Conservation (phyloP, 1,140 invertebrate species). For the Acromyrmex charruanus region DNA sequence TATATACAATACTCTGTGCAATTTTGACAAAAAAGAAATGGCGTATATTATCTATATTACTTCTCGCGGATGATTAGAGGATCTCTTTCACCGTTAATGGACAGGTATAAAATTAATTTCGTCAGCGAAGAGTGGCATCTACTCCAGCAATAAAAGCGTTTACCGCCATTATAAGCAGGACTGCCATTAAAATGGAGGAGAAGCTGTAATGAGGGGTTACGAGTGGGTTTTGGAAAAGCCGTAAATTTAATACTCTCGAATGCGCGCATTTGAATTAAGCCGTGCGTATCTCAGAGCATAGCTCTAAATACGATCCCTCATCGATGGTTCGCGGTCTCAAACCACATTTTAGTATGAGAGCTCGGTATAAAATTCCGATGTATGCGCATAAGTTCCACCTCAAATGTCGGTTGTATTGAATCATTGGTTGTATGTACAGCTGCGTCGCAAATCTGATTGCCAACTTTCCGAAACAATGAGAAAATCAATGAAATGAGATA, state of each 20-base stretch:
- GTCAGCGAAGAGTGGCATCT: constrained; percentile 13
- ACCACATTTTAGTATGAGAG: constrained; percentile 24
- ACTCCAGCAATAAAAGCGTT: constrained; percentile 68
- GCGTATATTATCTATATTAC: neutral
- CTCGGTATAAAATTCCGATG: constrained; percentile 28
- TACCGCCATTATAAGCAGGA: constrained; percentile 55
- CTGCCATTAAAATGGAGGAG: constrained; percentile 56
- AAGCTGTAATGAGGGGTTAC: constrained; percentile 58
- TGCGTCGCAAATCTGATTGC: neutral
- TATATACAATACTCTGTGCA: neutral
- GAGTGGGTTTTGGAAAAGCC: constrained; percentile 66
- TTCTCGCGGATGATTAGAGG: neutral
- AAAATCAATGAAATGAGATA: neutral
- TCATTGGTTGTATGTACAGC: neutral
- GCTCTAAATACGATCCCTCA: constrained; percentile 23
- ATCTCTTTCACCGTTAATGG: neutral
- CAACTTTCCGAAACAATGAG: neutral
- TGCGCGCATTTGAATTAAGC: constrained; percentile 61
- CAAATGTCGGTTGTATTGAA: constrained; percentile 1
- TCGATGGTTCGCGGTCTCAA: constrained; percentile 17
- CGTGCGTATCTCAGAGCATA: constrained; percentile 10
- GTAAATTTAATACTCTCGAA: constrained; percentile 65
- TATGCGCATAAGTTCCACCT: neutral
- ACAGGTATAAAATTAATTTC: constrained; percentile 62
- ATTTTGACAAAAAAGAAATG: neutral